Percentiles rank a stretch among this genome's conserved stretches.
These are phyloP conservation scores for Steinernema carpocapsae DNA, from an alignment of 2,888 invertebrate genomes.

Conservation along the genomic window DNA sequence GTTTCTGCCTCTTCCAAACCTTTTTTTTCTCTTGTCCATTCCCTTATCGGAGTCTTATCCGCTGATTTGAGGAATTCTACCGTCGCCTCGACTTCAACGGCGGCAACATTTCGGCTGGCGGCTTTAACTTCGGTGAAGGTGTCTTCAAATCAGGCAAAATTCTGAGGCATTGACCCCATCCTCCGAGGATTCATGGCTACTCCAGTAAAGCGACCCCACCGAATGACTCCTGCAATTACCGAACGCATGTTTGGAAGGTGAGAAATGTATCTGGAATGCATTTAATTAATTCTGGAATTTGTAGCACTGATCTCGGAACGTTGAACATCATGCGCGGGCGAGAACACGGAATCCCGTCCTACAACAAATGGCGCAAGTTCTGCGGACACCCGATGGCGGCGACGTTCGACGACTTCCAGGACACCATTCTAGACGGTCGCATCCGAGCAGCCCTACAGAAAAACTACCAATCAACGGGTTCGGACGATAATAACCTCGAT, in stretches of 20 bases:
- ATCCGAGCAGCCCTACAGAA: slow-evolving; percentile 78
- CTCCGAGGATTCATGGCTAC: slow-evolving; percentile 71
- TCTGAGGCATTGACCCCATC: slow-evolving; percentile 89
- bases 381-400: slow-evolving; percentile 75
- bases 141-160: slow-evolving; percentile 95
- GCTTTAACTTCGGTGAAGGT: slow-evolving; percentile 86
- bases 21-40: neutral
- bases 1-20: slow-evolving; percentile 69
- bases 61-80: slow-evolving; percentile 73
- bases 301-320: slow-evolving; percentile 81
- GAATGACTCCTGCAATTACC: slow-evolving; percentile 89
- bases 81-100: slow-evolving; percentile 83
- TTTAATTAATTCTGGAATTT: slow-evolving; percentile 32
- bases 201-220: slow-evolving; percentile 74
- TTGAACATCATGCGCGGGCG: slow-evolving; percentile 91
- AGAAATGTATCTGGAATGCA: slow-evolving; percentile 11
- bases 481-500: neutral
- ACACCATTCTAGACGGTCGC: slow-evolving; percentile 79
- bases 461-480: slow-evolving; percentile 57
- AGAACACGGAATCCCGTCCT: slow-evolving; percentile 86
- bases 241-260: slow-evolving; percentile 80
- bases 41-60: neutral
- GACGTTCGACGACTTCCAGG: slow-evolving; percentile 65
- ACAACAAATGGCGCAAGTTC: slow-evolving; percentile 80
- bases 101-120: slow-evolving; percentile 83